phyloP scores from a whole-genome alignment of 2,888 invertebrate genomes.

The Spodoptera picta region DNA sequence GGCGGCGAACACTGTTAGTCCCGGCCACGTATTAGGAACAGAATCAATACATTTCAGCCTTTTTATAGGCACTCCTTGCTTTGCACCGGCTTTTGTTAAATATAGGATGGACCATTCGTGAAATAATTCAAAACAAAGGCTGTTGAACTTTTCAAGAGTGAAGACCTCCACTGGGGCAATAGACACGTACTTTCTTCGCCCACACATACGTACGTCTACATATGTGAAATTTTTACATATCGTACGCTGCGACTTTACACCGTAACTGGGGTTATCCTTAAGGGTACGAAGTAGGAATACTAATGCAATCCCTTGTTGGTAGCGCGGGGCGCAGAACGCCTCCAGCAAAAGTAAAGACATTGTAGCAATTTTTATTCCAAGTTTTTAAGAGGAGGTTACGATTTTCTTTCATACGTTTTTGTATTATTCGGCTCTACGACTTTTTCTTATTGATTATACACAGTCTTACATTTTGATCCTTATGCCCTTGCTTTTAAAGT shows the following conservation, averaged over 20 bases:
- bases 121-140: constrained; percentile 14
- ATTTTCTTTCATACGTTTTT: constrained; percentile 15
- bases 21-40: constrained; percentile 23
- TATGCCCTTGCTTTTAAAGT: too few species aligned
- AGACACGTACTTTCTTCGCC: constrained; percentile 41
- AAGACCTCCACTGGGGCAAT: constrained; percentile 39
- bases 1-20: constrained; percentile 23
- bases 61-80: constrained; percentile 12
- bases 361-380: constrained; percentile 44
- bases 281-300: constrained; percentile 46
- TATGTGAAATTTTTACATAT: constrained; percentile 51
- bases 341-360: constrained; percentile 34
- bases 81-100: constrained; percentile 25
- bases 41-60: constrained; percentile 34
- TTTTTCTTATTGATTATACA: constrained; percentile 6
- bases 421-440: background rate
- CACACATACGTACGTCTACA: constrained; percentile 23
- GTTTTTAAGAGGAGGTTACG: constrained; percentile 16
- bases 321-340: constrained; percentile 21
- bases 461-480: background rate
- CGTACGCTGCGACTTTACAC: constrained; percentile 47
- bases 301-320: constrained; percentile 51
- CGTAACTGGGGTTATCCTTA: constrained; percentile 55
- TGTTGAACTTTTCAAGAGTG: constrained; percentile 47
- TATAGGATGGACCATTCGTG: constrained; percentile 22